These are phyloP conservation scores for Stigmatopora nigra DNA, from an alignment of 2,113 vertebrate genomes.

Conservation along the genomic window DNA sequence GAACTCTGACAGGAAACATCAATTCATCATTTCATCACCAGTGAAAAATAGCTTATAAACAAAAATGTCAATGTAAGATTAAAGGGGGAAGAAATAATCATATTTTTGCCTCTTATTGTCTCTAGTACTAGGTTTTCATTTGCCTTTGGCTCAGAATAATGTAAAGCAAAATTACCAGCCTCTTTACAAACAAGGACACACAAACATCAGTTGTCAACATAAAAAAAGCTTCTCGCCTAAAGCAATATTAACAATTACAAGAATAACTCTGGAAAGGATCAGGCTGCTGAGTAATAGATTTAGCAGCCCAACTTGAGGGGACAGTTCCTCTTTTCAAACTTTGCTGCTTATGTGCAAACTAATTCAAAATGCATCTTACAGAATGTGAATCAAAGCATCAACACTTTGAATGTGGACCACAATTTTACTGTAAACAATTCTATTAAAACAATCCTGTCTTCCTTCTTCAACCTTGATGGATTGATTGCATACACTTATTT, in stretches of 20 bases:
- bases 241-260: constrained; percentile 2
- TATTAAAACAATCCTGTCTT: no score
- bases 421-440: neutral
- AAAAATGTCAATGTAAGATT: no score
- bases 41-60: no score
- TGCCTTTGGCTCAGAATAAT: neutral
- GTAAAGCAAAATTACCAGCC: constrained; percentile 1
- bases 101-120: neutral
- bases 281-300: constrained; percentile 33
- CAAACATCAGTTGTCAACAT: neutral
- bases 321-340: constrained; percentile 32
- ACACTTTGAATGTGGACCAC: neutral
- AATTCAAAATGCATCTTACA: neutral
- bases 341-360: neutral
- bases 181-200: neutral
- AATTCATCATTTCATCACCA: neutral
- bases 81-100: neutral
- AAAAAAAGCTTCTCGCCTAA: neutral
- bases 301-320: constrained; percentile 5
- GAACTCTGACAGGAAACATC: constrained; percentile 76
- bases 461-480: no score
- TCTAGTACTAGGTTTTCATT: constrained; percentile 5
- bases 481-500: no score
- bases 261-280: constrained; percentile 9
- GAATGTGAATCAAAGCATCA: neutral